Percentiles rank a stretch among this genome's conserved stretches.
phyloP scores from a whole-genome alignment of 2,888 invertebrate species.

The Drosophila tripunctata region DNA sequence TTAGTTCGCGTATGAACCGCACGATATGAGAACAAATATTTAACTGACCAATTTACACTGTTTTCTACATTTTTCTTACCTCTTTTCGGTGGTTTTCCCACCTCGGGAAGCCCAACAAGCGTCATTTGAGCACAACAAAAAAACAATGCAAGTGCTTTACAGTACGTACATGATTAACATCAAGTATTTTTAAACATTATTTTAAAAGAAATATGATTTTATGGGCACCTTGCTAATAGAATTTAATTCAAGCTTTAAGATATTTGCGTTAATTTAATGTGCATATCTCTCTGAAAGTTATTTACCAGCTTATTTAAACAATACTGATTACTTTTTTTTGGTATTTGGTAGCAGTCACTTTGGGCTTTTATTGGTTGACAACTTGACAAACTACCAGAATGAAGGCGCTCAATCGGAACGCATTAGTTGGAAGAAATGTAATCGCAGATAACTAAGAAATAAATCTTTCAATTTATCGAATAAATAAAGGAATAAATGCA shows the following conservation, averaged over 20 bases:
- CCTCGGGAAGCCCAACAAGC: slow-evolving; percentile 54
- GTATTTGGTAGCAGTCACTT: slow-evolving; percentile 18
- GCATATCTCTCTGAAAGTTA: no score
- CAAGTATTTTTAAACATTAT: slow-evolving; percentile 12
- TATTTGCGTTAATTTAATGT: neutral
- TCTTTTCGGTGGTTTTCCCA: slow-evolving; percentile 53
- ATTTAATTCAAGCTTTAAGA: neutral
- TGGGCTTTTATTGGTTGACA: slow-evolving; percentile 58
- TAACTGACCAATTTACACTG: slow-evolving; percentile 40
- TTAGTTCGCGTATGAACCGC: no score
- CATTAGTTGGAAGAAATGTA: slow-evolving; percentile 71
- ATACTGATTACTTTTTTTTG: slow-evolving; percentile 55
- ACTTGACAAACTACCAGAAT: slow-evolving; percentile 70
- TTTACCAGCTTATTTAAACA: slow-evolving; percentile 1
- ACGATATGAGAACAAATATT: slow-evolving; percentile 29
- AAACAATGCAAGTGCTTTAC: slow-evolving; percentile 22
- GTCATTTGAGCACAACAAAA: slow-evolving; percentile 57
- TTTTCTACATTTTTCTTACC: slow-evolving; percentile 42
- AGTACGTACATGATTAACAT: slow-evolving; percentile 8
- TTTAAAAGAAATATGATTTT: neutral
- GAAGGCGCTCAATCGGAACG: slow-evolving; percentile 72
- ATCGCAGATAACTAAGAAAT: slow-evolving; percentile 78
- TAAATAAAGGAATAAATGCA: slow-evolving; percentile 73
- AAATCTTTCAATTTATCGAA: slow-evolving; percentile 83
- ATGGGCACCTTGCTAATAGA: neutral